These are phyloP conservation scores for Thelaira solivaga DNA, from an alignment of 2,888 invertebrate species.

Conservation along the genomic window DNA sequence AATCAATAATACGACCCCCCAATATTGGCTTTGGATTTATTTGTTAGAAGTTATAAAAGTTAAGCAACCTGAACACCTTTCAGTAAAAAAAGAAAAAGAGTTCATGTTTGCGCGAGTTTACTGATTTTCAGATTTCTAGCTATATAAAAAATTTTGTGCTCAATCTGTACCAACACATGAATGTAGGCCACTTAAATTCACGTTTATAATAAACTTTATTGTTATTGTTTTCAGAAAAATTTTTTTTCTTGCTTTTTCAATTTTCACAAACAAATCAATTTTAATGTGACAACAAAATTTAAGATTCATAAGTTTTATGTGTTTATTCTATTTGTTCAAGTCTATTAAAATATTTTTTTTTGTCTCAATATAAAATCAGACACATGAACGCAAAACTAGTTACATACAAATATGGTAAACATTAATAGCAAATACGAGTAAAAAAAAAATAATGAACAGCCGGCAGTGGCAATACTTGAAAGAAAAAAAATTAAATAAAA, in stretches of 20 bases:
- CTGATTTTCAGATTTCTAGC: not conserved
- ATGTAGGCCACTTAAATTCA: not conserved
- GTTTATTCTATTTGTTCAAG: not conserved
- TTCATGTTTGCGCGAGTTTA: too few species aligned
- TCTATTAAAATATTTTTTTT: not conserved
- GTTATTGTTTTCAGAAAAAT: not conserved
- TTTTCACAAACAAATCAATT: not conserved
- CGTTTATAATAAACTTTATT: too few species aligned
- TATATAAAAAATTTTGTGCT: not conserved
- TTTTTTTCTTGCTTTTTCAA: too few species aligned
- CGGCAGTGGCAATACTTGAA: too few species aligned
- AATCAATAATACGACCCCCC: too few species aligned
- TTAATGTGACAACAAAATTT: not conserved
- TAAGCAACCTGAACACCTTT: too few species aligned
- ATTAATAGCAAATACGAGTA: conserved; percentile 11
- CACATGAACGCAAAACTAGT: conserved; percentile 39
- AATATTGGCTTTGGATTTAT: too few species aligned
- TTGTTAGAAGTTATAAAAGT: too few species aligned
- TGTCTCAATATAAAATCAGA: not conserved
- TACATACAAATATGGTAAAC: conserved; percentile 9
- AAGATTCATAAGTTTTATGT: not conserved
- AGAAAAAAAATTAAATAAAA: conserved; percentile 45
- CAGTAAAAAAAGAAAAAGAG: too few species aligned
- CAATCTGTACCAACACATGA: too few species aligned
- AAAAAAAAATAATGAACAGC: not conserved